Base-by-base conservation (phyloP, 2,888 invertebrate species). In the Rotaria sp. region DNA sequence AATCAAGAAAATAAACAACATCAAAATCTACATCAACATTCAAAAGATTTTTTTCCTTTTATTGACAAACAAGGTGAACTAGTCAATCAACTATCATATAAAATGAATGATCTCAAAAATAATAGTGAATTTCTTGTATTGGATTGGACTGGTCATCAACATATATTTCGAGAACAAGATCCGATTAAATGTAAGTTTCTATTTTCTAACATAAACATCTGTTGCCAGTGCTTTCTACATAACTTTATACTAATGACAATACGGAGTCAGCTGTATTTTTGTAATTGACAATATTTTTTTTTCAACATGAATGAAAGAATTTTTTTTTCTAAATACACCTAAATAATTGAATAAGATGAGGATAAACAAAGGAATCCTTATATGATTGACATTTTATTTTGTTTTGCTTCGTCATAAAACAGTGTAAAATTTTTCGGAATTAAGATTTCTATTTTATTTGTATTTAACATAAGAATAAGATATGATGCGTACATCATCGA, bases 91-190 rank as follows among this genome's bases (percentile, higher is more conserved):
- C 67, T 21, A 67, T 67, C 35, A 5, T 38, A 21, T 0, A 24
- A 24, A 24, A 8, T 24, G 24, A 7, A 30, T 67, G 18, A 15
- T 38, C 7, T 67, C 1, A 67, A 67, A 67, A 38, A 35, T 67
- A 67, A 4, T 21, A 45, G n/a, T 41, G 80, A 80, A 80, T 80
- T 80, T 80, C 41, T 80, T 26, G 21, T 80, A 21, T 45, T 80
- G 15, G 80, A 80, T 80, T 80, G 80, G 80, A 80, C 80, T 26
- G 80, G 80, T 80, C 41, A 80, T 45, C 45, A 80, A 80, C 80
- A 80, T 45, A 80, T 80, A 15, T 80, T 80, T 45, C 21, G 80
- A 80, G 80, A 80, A 45, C 45, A 45, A 45, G 80, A 80, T 80
- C 45, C 80, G 1, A 80, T 80, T 45, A 45, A 41, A 80, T 80